A percentile compares a stretch with the other conserved stretches of the same genome.
These are phyloP conservation scores for Agriopis aurantiaria DNA, from an alignment of 2,888 invertebrate species.

Conservation along the genomic window DNA sequence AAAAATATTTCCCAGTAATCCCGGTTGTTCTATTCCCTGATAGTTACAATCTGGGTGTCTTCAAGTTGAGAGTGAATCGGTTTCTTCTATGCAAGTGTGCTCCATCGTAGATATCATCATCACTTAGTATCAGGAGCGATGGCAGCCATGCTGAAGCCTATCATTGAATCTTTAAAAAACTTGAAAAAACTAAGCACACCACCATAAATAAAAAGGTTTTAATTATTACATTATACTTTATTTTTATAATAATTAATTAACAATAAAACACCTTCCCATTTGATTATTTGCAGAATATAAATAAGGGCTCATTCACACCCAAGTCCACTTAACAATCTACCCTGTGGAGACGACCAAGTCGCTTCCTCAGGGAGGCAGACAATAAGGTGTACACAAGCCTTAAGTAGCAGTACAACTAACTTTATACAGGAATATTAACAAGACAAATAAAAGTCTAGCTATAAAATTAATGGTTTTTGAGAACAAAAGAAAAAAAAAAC, in stretches of 20 bases:
- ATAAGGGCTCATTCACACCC: background rate
- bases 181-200: background rate
- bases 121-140: too few species aligned
- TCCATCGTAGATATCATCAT: too few species aligned
- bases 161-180: too few species aligned
- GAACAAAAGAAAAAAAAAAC: constrained; percentile 5
- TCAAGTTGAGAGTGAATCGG: too few species aligned
- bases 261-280: constrained; percentile 70
- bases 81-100: too few species aligned
- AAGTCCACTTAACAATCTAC: background rate
- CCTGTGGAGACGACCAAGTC: background rate
- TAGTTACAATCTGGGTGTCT: too few species aligned
- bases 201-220: constrained; percentile 8
- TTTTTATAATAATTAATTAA: constrained; percentile 76
- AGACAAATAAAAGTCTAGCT: constrained; percentile 42
- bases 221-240: constrained; percentile 58
- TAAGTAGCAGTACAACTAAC: constrained; percentile 67
- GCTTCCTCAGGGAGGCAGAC: background rate
- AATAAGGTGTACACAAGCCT: background rate
- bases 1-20: too few species aligned
- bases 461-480: background rate
- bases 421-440: constrained; percentile 72
- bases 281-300: constrained; percentile 48
- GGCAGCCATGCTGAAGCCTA: too few species aligned
- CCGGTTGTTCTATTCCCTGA: too few species aligned